Evolutionary conservation across 1,140 invertebrate species (phyloP).

Genomic region (Drosophila arizonae): DNA sequence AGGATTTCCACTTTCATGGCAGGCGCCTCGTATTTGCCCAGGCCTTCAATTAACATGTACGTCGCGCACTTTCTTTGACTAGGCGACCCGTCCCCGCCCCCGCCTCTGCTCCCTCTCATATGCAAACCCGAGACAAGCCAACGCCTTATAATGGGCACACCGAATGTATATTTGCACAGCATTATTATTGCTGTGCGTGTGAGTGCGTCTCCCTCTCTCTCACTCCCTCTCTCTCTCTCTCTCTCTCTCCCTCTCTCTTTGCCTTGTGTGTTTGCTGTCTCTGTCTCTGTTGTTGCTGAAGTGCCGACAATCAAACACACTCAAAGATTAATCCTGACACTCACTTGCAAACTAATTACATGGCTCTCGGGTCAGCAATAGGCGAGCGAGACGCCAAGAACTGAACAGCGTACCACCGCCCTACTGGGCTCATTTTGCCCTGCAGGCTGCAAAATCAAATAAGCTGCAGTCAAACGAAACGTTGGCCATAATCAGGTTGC

Average conservation of each 20-base stretch:
- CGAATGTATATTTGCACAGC: conserved; percentile 60
- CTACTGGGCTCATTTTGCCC: conserved; percentile 27
- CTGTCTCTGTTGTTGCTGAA: conserved; percentile 24
- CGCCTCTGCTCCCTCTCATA: conserved; percentile 1
- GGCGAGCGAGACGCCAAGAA: conserved; percentile 9
- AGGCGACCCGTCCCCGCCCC: background rate
- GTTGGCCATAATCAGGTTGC: conserved; percentile 61
- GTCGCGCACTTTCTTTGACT: conserved; percentile 71
- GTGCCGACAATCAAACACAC: conserved; percentile 79
- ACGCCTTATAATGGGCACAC: conserved; percentile 31
- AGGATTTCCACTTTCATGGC: conserved; percentile 15
- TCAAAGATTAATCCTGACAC: conserved; percentile 80
- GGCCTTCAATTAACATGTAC: conserved; percentile 75
- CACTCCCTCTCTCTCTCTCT: no score
- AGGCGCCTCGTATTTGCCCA: conserved; percentile 49
- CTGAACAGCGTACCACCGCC: background rate
- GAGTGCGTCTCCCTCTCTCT: no score
- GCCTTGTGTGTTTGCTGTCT: background rate
- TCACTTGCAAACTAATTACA: conserved; percentile 82
- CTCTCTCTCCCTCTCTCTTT: no score
- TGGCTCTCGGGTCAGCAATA: conserved; percentile 71
- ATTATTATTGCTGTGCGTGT: conserved; percentile 50
- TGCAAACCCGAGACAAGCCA: conserved; percentile 9
- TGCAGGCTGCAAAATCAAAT: conserved; percentile 43
- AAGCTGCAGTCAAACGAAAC: conserved; percentile 46